These are phyloP conservation scores for Agrochola macilenta DNA, from an alignment of 2,888 invertebrate genomes.

Conservation along the genomic window DNA sequence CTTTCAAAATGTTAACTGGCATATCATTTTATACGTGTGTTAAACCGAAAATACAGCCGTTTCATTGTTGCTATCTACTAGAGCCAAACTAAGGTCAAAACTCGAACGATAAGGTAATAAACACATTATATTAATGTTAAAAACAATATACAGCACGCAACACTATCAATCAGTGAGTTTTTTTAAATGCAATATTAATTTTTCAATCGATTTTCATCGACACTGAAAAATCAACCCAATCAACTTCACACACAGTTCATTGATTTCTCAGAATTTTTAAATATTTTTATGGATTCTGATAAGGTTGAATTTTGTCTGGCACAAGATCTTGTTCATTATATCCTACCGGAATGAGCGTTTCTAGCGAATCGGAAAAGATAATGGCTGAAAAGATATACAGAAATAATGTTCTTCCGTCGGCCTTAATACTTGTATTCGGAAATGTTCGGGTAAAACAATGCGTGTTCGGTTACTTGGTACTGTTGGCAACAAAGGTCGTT, in stretches of 20 bases:
- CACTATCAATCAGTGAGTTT: conserved; percentile 61
- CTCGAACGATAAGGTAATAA: conserved; percentile 46
- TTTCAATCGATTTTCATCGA: conserved; percentile 13
- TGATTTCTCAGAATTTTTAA: neutral
- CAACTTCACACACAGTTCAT: conserved; percentile 8
- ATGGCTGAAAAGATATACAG: conserved; percentile 83
- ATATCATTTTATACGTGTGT: conserved; percentile 32
- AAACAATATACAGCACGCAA: conserved; percentile 56
- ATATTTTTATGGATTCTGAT: conserved; percentile 21
- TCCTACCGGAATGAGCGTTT: conserved; percentile 83
- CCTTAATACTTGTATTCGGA: conserved; percentile 83
- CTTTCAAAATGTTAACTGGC: conserved; percentile 40
- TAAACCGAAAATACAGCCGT: neutral
- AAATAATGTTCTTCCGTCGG: conserved; percentile 86
- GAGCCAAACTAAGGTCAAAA: conserved; percentile 50
- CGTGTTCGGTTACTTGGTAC: conserved; percentile 49
- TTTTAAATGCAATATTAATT: conserved; percentile 28
- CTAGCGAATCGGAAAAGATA: conserved; percentile 87
- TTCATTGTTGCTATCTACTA: conserved; percentile 24
- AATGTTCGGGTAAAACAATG: conserved; percentile 73
- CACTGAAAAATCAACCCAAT: conserved; percentile 40
- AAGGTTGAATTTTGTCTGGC: conserved; percentile 62
- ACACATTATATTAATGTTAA: conserved; percentile 28
- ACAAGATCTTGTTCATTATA: conserved; percentile 54
- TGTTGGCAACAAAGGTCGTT: conserved; percentile 16